phyloP scores from a whole-genome alignment of 2,888 invertebrate genomes.

The Oxycera nigricornis region DNA sequence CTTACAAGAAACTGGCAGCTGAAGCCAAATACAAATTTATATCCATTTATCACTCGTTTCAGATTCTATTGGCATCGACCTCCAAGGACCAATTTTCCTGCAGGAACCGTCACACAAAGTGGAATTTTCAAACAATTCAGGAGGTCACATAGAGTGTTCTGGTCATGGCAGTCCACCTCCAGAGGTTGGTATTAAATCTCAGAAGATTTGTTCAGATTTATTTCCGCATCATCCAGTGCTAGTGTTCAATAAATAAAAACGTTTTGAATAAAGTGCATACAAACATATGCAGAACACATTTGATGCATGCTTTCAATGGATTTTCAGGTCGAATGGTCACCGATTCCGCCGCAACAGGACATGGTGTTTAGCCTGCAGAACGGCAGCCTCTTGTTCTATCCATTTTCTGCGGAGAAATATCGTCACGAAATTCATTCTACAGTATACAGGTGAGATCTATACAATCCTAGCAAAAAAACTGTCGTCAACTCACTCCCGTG shows the following conservation, averaged over 20 bases:
- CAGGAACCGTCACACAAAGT: conserved; percentile 76
- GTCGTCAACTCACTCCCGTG: no score
- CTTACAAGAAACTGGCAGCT: no score
- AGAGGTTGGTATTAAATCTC: conserved; percentile 65
- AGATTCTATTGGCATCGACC: conserved; percentile 64
- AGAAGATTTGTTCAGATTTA: no score
- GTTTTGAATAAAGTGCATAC: no score
- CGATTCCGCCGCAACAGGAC: conserved; percentile 72
- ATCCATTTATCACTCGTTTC: conserved; percentile 57
- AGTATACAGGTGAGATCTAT: conserved; percentile 71
- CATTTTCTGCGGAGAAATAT: conserved; percentile 82
- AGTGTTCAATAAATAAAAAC: no score
- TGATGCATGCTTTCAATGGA: background rate
- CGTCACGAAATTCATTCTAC: conserved; percentile 85
- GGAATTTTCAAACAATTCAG: conserved; percentile 80
- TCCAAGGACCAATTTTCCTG: conserved; percentile 73
- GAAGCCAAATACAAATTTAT: no score
- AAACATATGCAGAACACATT: no score
- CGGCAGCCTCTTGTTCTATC: conserved; percentile 85
- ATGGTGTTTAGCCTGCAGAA: conserved; percentile 79
- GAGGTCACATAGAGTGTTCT: conserved; percentile 73
- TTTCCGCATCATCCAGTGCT: no score
- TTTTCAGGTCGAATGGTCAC: conserved; percentile 77
- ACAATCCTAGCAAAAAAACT: background rate
- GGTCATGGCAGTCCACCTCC: conserved; percentile 74